A percentile compares a stretch with the other conserved stretches of the same genome.
phyloP scores from a whole-genome alignment of 1,140 invertebrate genomes.

The Eufriesea mexicana region DNA sequence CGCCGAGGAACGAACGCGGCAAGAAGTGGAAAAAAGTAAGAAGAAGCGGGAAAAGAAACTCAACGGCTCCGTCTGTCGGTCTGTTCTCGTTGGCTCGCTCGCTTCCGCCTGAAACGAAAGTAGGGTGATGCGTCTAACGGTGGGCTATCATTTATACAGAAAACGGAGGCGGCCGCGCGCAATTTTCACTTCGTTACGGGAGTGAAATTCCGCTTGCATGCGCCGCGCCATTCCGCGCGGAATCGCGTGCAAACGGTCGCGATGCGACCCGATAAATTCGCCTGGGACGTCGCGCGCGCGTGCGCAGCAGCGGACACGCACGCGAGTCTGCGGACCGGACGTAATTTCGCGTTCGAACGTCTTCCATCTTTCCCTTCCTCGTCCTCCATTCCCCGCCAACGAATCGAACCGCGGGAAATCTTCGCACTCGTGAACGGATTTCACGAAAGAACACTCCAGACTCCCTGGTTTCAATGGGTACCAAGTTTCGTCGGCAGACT shows the following conservation, averaged over 20 bases:
- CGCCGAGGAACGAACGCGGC: no score
- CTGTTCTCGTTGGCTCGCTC: conserved; percentile 31
- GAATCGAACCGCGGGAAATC: not conserved
- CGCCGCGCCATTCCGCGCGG: conserved; percentile 31
- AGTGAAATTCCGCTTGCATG: conserved; percentile 72
- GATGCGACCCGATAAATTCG: conserved; percentile 75
- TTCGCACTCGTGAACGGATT: no score
- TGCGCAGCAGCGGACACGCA: conserved; percentile 10
- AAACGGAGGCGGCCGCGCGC: conserved; percentile 57
- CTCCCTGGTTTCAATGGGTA: no score
- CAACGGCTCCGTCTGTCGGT: no score
- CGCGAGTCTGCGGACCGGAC: conserved; percentile 19
- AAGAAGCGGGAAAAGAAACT: not conserved
- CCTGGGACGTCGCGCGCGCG: conserved; percentile 30
- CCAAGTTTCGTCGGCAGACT: no score
- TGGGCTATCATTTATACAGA: conserved; percentile 58
- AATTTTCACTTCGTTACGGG: conserved; percentile 78
- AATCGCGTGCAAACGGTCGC: conserved; percentile 71
- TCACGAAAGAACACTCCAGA: no score
- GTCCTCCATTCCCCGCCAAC: not conserved
- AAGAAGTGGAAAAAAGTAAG: not conserved
- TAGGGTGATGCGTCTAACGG: conserved; percentile 60
- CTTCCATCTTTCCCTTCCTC: not conserved
- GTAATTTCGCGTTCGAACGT: conserved; percentile 53
- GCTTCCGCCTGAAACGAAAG: conserved; percentile 67